These are phyloP conservation scores for Ambastaia sidthimunki DNA, from an alignment of 2,797 vertebrate species.

Conservation along the genomic window DNA sequence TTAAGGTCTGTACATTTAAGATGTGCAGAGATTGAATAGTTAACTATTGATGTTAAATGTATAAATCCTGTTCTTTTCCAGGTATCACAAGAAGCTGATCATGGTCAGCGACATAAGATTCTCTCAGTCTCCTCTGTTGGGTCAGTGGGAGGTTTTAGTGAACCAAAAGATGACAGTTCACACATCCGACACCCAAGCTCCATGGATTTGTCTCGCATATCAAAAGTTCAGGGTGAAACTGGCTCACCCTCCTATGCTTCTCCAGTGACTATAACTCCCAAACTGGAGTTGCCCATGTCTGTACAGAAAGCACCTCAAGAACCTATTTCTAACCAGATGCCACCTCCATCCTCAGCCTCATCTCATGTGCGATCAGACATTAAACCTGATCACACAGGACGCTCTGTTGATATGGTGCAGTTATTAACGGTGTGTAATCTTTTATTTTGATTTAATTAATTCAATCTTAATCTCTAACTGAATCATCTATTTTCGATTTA, in stretches of 20 bases:
- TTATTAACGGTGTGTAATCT: constrained; percentile 86
- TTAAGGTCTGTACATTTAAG: background rate
- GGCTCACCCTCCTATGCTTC: constrained; percentile 90
- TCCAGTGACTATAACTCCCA: constrained; percentile 84
- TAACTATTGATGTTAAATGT: background rate
- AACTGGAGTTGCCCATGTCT: constrained; percentile 80
- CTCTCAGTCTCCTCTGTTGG: constrained; percentile 78
- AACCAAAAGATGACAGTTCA: constrained; percentile 86
- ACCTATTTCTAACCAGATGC: constrained; percentile 75
- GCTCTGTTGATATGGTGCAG: constrained; percentile 94
- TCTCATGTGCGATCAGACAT: constrained; percentile 80
- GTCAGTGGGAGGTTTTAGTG: constrained; percentile 75
- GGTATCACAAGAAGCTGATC: constrained; percentile 83
- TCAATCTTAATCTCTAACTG: background rate
- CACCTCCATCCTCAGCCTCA: constrained; percentile 73
- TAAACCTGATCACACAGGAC: constrained; percentile 84
- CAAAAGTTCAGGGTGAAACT: constrained; percentile 81
- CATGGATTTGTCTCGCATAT: constrained; percentile 84
- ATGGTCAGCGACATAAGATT: constrained; percentile 85
- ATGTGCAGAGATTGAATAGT: background rate
- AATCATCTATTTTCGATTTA: background rate
- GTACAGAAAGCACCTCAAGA: constrained; percentile 74
- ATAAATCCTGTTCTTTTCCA: constrained; percentile 57
- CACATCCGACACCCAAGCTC: constrained; percentile 84
- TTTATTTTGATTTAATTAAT: background rate